Base-by-base conservation (phyloP, 2,113 vertebrate genomes). In the Chionomys nivalis region DNA sequence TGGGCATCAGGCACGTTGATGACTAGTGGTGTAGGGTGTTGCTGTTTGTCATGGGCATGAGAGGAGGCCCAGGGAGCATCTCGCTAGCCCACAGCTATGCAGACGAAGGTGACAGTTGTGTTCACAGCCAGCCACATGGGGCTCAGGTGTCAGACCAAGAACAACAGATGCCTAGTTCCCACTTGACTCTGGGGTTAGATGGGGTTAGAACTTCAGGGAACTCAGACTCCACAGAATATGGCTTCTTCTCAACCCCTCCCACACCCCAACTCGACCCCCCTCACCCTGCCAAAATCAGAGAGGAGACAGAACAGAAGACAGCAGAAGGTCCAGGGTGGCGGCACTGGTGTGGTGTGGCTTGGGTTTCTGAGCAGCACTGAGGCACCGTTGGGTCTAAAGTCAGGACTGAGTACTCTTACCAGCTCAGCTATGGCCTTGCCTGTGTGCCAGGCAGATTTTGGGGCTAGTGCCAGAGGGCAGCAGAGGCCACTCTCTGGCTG, bases 221-320 rank as follows among this genome's bases (percentile, higher is more conserved):
- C 52, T 26, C 28, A 36, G 42, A 28, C 75, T 24, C 78, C 7
- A 4, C 12, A 68, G 24, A 11, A 49, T 12, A 44, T 47, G 47
- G 66, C 36, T 61, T 82, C 61, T 96, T 81, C 36, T 72, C 7
- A 58, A 7, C 8, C 42, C 42, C 19, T 63, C 36, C 49, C 52
- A 1, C 5, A 28, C 28, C 23, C 12, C 4, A 13, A 10, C 76
- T 49, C 5, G 0, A 13, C 36, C 39, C 39, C 9, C 13, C 58
- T 24, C 70, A 58, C 55, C 24, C 2, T 58, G 19, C 58, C 58
- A 58, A 14, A 24, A 42, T 44, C 33, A 95, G 44, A 93, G 26
- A 91, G 58, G 36, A 78, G 58, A 55, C 19, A 49, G 66, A 61
- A 6, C 7, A 42, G 33, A 85, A 65, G 26, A 47, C 26, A 44